phyloP scores from a whole-genome alignment of 2,797 vertebrate genomes.

The Halcyon chelicuti region DNA sequence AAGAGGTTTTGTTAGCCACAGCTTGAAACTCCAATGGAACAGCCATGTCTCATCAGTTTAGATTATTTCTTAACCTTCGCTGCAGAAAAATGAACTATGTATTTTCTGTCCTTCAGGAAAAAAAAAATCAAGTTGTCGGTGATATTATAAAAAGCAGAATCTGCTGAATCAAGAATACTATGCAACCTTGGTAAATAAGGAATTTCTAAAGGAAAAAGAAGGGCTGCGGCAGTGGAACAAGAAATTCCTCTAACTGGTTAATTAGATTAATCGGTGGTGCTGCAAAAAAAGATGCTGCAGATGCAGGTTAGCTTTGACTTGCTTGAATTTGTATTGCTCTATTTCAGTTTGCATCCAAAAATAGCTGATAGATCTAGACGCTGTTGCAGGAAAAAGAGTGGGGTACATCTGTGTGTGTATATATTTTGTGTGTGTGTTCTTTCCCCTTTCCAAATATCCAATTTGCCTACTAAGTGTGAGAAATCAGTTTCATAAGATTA shows the following conservation, averaged over 20 bases:
- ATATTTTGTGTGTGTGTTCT: neutral
- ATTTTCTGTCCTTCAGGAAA: conserved; percentile 4
- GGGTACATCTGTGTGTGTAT: conserved; percentile 18
- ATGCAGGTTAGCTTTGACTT: conserved; percentile 61
- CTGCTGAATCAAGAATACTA: neutral
- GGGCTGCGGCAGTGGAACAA: neutral
- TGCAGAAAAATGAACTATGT: neutral
- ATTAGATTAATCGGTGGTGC: conserved; percentile 36
- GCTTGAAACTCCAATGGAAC: neutral
- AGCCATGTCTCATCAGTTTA: neutral
- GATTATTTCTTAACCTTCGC: neutral
- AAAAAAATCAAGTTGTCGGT: neutral
- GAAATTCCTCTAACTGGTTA: conserved; percentile 40
- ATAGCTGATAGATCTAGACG: conserved; percentile 51
- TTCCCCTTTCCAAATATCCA: conserved; percentile 47
- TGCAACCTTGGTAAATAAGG: neutral
- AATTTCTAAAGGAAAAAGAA: neutral
- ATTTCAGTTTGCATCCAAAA: conserved; percentile 62
- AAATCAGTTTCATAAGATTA: conserved; percentile 62
- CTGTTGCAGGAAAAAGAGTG: conserved; percentile 49
- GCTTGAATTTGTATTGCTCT: conserved; percentile 28
- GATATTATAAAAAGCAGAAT: neutral
- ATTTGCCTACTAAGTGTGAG: conserved; percentile 42
- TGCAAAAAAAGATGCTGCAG: conserved; percentile 57
- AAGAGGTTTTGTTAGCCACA: neutral